phyloP scores from a whole-genome alignment of 2,113 vertebrate genomes.

The Thunnus maccoyii region DNA sequence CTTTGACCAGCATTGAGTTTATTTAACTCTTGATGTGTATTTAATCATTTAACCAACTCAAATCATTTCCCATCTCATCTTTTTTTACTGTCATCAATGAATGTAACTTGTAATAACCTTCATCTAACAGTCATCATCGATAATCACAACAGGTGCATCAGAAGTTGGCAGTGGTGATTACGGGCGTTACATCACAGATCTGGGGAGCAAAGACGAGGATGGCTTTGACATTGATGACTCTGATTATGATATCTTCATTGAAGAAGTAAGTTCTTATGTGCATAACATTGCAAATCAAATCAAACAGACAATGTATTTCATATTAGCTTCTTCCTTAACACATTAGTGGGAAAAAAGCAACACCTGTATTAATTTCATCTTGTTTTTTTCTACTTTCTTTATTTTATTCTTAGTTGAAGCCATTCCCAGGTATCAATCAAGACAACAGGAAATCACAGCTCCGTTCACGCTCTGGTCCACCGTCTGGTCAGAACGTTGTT shows the following conservation, averaged over 20 bases:
- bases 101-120: neutral
- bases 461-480: slow-evolving; percentile 77
- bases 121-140: neutral
- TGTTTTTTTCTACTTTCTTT: neutral
- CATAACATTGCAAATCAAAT: neutral
- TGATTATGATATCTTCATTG: slow-evolving; percentile 92
- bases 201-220: slow-evolving; percentile 84
- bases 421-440: slow-evolving; percentile 84
- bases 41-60: neutral
- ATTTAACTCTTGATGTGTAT: neutral
- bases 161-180: slow-evolving; percentile 89
- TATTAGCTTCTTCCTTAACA: neutral
- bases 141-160: slow-evolving; percentile 81
- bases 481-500: slow-evolving; percentile 76
- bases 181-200: slow-evolving; percentile 84
- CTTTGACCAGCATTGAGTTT: neutral
- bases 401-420: slow-evolving; percentile 84
- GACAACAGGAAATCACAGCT: slow-evolving; percentile 86
- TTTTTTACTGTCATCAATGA: neutral
- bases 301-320: neutral
- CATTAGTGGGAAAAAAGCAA: neutral
- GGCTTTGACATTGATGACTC: slow-evolving; percentile 89
- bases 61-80: neutral
- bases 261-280: slow-evolving; percentile 83
- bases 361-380: neutral